A percentile compares a stretch with the other conserved stretches of the same genome.
phyloP scores from a whole-genome alignment of 2,797 vertebrate genomes.

The Acanthiza pusilla region DNA sequence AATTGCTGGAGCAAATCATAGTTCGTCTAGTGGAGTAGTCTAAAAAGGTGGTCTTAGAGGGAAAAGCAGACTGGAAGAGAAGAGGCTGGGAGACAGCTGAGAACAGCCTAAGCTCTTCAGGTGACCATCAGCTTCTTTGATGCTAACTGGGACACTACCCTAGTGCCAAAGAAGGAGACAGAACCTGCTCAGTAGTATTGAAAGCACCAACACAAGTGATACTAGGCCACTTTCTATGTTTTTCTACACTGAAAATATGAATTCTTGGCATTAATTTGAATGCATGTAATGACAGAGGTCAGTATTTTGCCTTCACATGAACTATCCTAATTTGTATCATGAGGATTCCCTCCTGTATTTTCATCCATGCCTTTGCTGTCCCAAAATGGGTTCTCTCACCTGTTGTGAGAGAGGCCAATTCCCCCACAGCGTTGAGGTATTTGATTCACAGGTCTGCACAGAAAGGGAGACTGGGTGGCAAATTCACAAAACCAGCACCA shows the following conservation, averaged over 20 bases:
- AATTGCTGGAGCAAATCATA: background rate
- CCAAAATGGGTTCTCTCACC: background rate
- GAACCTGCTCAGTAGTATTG: background rate
- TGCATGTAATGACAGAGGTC: background rate
- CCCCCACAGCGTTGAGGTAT: too few relatives aligned
- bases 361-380: background rate
- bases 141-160: background rate
- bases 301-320: background rate
- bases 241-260: background rate
- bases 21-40: background rate
- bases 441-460: background rate
- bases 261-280: background rate
- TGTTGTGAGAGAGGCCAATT: background rate
- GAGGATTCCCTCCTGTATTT: background rate
- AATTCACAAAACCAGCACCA: background rate
- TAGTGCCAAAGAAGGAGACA: background rate
- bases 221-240: background rate
- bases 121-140: background rate
- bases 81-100: background rate
- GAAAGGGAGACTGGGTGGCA: background rate
- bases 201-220: background rate
- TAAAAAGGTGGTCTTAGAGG: background rate
- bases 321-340: background rate
- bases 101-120: background rate
- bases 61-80: background rate